Evolutionary conservation across 2,888 invertebrate species (phyloP).

Genomic region (Sylvicola cinctus): DNA sequence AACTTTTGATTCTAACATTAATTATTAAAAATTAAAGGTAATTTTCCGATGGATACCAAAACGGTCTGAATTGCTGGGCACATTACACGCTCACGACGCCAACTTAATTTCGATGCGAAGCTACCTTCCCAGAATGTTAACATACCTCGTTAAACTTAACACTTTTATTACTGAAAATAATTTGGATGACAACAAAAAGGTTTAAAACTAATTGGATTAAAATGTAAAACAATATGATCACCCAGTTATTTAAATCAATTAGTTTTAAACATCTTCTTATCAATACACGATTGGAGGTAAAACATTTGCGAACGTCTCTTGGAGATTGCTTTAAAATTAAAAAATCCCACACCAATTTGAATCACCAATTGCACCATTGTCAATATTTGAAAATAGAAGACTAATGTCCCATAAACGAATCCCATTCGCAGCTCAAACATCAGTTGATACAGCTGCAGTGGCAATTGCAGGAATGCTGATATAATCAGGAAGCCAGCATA

Average conservation of each 20-base stretch:
- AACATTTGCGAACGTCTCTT: too few relatives aligned
- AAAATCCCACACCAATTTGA: too few relatives aligned
- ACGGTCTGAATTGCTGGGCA: conserved; percentile 31
- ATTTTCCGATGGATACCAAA: conserved; percentile 41
- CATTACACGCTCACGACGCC: conserved; percentile 22
- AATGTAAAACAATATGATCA: conserved; percentile 1
- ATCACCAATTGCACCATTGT: too few relatives aligned
- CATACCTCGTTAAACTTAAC: conserved; percentile 35
- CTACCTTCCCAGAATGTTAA: conserved; percentile 32
- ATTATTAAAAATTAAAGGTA: conserved; percentile 28
- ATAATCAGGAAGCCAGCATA: conserved; percentile 77
- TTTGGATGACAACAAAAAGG: conserved; percentile 27
- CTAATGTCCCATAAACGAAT: too few relatives aligned
- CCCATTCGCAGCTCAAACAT: neutral
- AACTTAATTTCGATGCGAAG: conserved; percentile 24
- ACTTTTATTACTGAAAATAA: conserved; percentile 33
- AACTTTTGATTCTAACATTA: conserved; percentile 2
- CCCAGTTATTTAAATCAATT: too few relatives aligned
- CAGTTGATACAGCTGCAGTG: conserved; percentile 51
- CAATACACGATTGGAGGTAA: too few relatives aligned
- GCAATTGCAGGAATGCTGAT: conserved; percentile 65
- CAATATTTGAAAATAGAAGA: too few relatives aligned
- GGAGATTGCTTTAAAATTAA: too few relatives aligned
- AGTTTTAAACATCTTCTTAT: too few relatives aligned
- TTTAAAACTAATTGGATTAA: conserved; percentile 13